Evolutionary conservation across 2,113 vertebrate species (phyloP).

Genomic region (Crotalus viridis): DNA sequence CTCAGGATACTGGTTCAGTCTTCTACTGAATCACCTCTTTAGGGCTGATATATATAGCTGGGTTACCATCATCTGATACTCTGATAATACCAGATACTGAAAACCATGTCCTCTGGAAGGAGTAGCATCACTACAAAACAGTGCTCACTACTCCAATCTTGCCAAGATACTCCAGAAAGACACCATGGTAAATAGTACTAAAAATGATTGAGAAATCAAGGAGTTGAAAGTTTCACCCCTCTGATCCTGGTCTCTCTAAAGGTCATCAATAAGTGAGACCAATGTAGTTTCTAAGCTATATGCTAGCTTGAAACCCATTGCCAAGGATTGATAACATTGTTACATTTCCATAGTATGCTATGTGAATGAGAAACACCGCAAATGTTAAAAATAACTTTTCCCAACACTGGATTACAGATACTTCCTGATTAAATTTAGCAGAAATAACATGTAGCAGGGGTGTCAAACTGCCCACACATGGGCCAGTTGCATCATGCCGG

Average conservation of each 20-base stretch:
- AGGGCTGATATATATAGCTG: not conserved
- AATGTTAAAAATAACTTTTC: not conserved
- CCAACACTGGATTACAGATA: not conserved
- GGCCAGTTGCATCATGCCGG: no score
- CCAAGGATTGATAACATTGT: not conserved
- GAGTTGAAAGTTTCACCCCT: not conserved
- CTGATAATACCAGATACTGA: not conserved
- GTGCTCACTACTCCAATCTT: not conserved
- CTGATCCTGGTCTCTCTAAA: not conserved
- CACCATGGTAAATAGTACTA: not conserved
- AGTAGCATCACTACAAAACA: not conserved
- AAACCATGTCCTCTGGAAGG: not conserved
- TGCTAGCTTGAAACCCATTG: not conserved
- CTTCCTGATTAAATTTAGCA: not conserved
- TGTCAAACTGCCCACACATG: no score
- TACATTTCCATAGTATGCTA: not conserved
- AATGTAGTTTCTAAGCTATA: not conserved
- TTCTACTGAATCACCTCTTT: not conserved
- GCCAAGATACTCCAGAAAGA: not conserved
- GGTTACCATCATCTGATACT: not conserved
- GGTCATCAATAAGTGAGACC: not conserved
- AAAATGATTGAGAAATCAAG: not conserved
- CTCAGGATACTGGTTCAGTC: not conserved
- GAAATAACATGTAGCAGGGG: not conserved
- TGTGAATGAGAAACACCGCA: not conserved